Conservation (phyloP, 2,113 vertebrate species). For the Nettapus auritus region DNA sequence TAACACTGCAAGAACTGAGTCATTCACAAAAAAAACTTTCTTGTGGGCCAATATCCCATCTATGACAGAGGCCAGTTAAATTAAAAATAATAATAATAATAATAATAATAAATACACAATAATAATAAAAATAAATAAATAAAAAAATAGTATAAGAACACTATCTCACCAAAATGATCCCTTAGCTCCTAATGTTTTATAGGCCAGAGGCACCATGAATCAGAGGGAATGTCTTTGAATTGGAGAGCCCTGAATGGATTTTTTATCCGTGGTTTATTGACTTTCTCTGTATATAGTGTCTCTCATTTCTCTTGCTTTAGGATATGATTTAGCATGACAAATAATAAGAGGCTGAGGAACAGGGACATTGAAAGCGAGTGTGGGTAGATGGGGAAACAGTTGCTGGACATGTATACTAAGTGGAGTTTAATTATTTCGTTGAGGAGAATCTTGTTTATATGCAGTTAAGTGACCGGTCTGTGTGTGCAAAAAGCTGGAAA, state of each 20-base stretch:
- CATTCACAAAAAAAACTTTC: not conserved
- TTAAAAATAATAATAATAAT: too few relatives aligned
- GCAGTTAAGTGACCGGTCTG: not conserved
- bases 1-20: not conserved
- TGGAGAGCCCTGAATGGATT: not conserved
- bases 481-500: not conserved
- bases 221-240: not conserved
- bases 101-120: too few relatives aligned
- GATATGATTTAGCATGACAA: not conserved
- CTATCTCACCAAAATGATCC: not conserved
- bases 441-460: not conserved
- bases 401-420: accelerated
- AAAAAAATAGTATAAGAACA: not conserved
- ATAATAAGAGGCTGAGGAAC: not conserved
- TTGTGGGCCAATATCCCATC: not conserved
- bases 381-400: not conserved
- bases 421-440: not conserved
- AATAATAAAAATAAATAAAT: too few relatives aligned
- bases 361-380: not conserved
- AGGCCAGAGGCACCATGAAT: not conserved
- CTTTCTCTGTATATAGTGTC: not conserved
- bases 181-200: not conserved
- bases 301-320: not conserved
- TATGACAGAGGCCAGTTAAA: not conserved
- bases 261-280: not conserved